Evolutionary conservation across 2,113 vertebrate species (phyloP).

Genomic region (Choloepus hoffmanni): DNA sequence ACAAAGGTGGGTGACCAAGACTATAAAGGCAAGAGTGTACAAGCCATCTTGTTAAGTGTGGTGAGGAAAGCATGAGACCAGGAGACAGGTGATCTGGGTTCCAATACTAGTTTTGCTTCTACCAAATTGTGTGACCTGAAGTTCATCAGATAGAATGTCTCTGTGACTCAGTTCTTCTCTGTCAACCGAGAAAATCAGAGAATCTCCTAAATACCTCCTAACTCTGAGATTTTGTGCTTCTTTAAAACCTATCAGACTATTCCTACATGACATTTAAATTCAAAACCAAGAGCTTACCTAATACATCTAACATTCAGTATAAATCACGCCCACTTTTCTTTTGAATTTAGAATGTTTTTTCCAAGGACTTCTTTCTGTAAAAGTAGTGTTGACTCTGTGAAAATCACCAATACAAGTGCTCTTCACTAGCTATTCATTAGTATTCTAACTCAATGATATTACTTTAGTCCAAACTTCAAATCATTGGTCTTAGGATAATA

Average conservation of each 20-base stretch:
- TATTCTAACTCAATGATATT: slow-evolving; percentile 1
- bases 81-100: background rate
- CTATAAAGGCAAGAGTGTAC: background rate
- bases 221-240: background rate
- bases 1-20: background rate
- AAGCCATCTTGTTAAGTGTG: background rate
- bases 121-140: background rate
- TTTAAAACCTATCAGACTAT: slow-evolving; percentile 13
- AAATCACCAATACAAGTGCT: slow-evolving; percentile 22
- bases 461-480: slow-evolving; percentile 35
- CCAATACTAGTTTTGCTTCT: background rate
- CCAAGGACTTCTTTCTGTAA: slow-evolving; percentile 7
- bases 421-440: slow-evolving; percentile 56
- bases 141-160: background rate
- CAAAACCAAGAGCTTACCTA: slow-evolving; percentile 48
- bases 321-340: slow-evolving; percentile 46
- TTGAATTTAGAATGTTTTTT: slow-evolving; percentile 34
- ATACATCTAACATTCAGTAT: slow-evolving; percentile 1
- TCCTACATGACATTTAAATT: slow-evolving; percentile 37
- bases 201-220: slow-evolving; percentile 17
- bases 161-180: slow-evolving; percentile 22
- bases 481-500: slow-evolving; percentile 1
- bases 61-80: background rate
- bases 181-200: slow-evolving; percentile 25
- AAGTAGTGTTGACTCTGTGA: slow-evolving; percentile 2